Evolutionary conservation across 2,113 vertebrate genomes (phyloP).

Genomic region (Passer montanus): DNA sequence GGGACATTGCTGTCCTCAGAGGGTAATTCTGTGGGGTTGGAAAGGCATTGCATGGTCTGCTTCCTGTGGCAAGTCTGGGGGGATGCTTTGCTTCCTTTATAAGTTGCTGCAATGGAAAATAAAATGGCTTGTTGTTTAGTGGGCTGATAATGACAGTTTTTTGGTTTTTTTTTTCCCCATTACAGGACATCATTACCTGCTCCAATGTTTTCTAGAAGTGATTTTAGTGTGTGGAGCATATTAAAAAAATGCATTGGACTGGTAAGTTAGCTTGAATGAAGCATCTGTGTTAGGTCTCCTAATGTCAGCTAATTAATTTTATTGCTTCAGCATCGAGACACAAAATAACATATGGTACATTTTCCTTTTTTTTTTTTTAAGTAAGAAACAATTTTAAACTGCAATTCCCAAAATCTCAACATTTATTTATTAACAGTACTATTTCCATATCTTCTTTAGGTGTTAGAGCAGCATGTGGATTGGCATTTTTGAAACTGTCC

Average conservation of each 20-base stretch:
- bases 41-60: not conserved
- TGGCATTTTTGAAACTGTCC: not conserved
- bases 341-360: not conserved
- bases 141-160: not conserved
- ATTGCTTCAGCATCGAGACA: not conserved
- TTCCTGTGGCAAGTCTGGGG: not conserved
- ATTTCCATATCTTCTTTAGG: not conserved
- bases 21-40: not conserved
- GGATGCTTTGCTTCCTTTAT: not conserved
- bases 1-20: not conserved
- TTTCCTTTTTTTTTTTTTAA: not conserved
- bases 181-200: constrained; percentile 87
- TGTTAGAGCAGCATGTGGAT: not conserved
- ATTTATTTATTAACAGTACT: not conserved
- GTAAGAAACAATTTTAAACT: not conserved
- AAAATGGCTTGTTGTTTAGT: not conserved
- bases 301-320: not conserved
- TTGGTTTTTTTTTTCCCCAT: not conserved
- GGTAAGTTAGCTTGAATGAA: constrained; percentile 76
- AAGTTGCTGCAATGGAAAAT: not conserved
- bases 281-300: not conserved
- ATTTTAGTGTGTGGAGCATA: constrained; percentile 94
- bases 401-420: not conserved
- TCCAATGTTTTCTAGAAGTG: constrained; percentile 91
- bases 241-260: constrained; percentile 96